These are phyloP conservation scores for Corythornis vintsioides DNA, from an alignment of 2,113 vertebrate genomes.

Conservation along the genomic window DNA sequence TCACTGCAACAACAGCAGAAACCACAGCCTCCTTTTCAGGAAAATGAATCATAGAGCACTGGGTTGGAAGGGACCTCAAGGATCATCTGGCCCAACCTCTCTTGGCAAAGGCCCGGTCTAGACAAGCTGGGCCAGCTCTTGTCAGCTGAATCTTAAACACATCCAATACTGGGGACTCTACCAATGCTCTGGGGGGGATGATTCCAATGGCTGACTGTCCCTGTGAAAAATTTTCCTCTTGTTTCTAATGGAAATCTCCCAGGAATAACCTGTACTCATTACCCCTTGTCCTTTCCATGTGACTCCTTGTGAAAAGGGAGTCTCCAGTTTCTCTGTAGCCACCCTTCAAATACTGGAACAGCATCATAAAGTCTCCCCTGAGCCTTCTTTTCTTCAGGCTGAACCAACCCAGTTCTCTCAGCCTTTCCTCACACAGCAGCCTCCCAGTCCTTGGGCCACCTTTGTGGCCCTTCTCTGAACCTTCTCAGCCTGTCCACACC, in stretches of 20 bases:
- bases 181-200: not conserved
- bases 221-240: not conserved
- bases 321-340: not conserved
- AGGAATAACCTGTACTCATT: not conserved
- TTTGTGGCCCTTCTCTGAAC: not conserved
- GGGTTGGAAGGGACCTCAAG: not conserved
- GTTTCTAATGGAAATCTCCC: not conserved
- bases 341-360: not conserved
- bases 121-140: not conserved
- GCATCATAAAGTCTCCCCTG: not conserved
- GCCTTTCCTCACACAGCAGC: not conserved
- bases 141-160: not conserved
- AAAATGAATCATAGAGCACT: not conserved
- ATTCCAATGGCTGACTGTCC: not conserved
- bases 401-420: not conserved
- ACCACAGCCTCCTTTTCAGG: too few species aligned
- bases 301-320: not conserved
- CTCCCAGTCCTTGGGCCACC: not conserved
- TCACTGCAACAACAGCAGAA: not conserved
- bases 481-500: not conserved
- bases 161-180: not conserved
- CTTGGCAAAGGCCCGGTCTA: not conserved
- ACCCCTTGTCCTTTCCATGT: not conserved
- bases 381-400: not conserved
- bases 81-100: not conserved